Evolutionary conservation across 2,113 vertebrate species (phyloP).

Genomic region (Cyrtonyx montezumae): DNA sequence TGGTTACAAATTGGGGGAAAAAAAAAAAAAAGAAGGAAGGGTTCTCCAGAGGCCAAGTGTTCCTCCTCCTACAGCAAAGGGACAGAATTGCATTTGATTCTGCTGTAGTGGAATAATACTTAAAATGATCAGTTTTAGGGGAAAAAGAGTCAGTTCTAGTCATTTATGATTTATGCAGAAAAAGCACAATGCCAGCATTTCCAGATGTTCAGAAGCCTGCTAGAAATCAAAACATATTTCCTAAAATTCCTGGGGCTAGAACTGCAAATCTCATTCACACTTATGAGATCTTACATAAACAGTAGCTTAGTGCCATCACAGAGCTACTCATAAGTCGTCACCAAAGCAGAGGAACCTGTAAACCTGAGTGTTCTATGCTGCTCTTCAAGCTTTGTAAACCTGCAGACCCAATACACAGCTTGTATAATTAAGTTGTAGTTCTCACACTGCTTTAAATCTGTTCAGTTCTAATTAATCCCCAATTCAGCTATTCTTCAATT

Average conservation of each 20-base stretch:
- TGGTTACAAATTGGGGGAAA: neutral
- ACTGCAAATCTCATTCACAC: slow-evolving; percentile 37
- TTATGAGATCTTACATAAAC: neutral
- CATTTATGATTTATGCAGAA: slow-evolving; percentile 41
- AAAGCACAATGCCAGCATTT: slow-evolving; percentile 32
- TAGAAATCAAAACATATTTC: slow-evolving; percentile 46
- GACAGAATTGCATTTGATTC: neutral
- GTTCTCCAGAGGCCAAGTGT: slow-evolving; percentile 15
- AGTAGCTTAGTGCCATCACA: neutral
- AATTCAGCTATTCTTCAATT: neutral
- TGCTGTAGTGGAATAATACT: neutral
- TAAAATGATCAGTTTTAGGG: slow-evolving; percentile 8
- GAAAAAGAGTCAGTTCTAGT: neutral
- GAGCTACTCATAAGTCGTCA: neutral
- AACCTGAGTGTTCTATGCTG: neutral
- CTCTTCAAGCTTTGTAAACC: neutral
- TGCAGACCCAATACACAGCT: neutral
- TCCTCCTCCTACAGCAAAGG: neutral
- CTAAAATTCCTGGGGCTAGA: slow-evolving; percentile 22
- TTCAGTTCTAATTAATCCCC: neutral
- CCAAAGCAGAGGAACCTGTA: neutral
- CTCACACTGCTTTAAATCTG: neutral
- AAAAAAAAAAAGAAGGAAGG: neutral
- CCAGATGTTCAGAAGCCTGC: slow-evolving; percentile 53
- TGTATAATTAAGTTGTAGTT: neutral